Percentiles rank a stretch among this genome's conserved stretches.
Conservation (phyloP, 2,888 invertebrate species). For the Machimus atricapillus region DNA sequence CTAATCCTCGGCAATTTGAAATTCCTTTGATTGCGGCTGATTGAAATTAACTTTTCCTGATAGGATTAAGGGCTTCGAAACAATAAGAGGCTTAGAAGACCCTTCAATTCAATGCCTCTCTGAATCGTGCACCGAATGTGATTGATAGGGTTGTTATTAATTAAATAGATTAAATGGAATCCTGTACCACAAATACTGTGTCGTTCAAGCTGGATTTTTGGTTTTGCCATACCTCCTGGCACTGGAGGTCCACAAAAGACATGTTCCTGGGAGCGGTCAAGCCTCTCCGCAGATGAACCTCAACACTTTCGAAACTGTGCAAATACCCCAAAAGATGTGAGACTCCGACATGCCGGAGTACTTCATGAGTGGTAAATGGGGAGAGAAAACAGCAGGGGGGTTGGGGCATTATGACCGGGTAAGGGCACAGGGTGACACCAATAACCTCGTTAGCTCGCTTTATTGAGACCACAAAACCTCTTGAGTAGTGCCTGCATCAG, state of each 20-base stretch:
- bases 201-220: neutral
- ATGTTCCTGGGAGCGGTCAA: neutral
- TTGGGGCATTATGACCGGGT: neutral
- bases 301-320: neutral
- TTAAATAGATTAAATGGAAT: neutral
- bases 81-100: neutral
- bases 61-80: neutral
- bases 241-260: neutral
- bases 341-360: neutral
- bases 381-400: neutral
- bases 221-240: neutral
- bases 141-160: neutral
- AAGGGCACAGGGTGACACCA: neutral
- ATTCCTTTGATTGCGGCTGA: conserved; percentile 1
- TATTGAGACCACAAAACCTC: conserved; percentile 12
- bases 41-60: conserved; percentile 26
- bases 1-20: neutral
- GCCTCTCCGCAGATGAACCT: neutral
- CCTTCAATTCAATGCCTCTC: neutral
- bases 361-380: neutral
- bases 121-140: neutral
- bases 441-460: conserved; percentile 7
- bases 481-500: conserved; percentile 20
- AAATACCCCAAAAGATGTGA: neutral
- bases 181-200: neutral